Conservation (phyloP, 2,113 vertebrate genomes). For the Pelecanus crispus region DNA sequence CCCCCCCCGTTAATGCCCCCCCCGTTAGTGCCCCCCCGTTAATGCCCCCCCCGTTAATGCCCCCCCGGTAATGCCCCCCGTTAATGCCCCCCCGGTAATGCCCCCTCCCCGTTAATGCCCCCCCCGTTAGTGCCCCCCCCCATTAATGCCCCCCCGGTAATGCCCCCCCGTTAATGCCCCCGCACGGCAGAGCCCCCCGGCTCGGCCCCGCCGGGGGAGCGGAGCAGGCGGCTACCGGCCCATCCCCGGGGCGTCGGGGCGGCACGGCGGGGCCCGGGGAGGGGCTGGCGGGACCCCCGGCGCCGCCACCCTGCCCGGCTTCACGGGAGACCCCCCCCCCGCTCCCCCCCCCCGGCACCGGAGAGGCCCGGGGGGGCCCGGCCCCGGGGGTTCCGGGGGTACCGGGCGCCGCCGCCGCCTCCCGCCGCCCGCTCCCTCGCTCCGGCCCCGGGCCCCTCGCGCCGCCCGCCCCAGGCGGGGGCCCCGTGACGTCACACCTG, state of each 20-base stretch:
- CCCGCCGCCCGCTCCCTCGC: neutral
- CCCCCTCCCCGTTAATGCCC: neutral
- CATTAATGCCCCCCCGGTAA: neutral
- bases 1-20: neutral
- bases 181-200: neutral
- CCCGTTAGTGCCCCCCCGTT: too few species aligned
- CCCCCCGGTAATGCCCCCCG: neutral
- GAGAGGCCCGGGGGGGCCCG: too few species aligned
- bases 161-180: neutral
- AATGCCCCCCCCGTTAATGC: neutral
- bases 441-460: neutral
- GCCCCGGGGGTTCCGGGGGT: neutral
- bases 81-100: neutral
- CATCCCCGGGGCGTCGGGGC: neutral
- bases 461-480: neutral
- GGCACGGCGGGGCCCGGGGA: neutral
- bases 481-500: conserved; percentile 58
- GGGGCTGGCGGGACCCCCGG: neutral
- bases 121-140: neutral
- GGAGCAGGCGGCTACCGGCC: too few species aligned
- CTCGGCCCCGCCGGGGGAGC: too few species aligned
- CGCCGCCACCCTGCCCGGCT: neutral
- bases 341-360: too few species aligned
- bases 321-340: neutral
- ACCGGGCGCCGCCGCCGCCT: neutral